These are phyloP conservation scores for Allolobophora icterica DNA, from an alignment of 2,888 invertebrate species.

Conservation along the genomic window DNA sequence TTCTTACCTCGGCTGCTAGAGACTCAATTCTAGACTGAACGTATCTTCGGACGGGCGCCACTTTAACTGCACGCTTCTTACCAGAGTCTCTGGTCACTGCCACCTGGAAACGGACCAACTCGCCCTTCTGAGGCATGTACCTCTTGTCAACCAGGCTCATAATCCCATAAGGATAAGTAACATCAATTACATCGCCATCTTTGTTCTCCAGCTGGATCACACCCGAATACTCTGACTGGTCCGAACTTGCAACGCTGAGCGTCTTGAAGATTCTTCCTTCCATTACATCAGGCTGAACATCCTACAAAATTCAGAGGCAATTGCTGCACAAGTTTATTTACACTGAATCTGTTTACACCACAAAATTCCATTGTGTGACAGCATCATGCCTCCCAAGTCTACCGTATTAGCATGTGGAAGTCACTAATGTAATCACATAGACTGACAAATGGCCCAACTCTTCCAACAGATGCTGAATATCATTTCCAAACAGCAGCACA, in stretches of 20 bases:
- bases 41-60: conserved; percentile 79
- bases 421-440: neutral
- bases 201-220: conserved; percentile 70
- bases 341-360: neutral
- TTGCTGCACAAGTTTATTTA: neutral
- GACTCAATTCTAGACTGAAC: conserved; percentile 56
- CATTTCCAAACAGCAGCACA: neutral
- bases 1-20: neutral
- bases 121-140: conserved; percentile 82
- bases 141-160: conserved; percentile 90
- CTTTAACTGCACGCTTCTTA: conserved; percentile 76
- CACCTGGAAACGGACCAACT: conserved; percentile 81
- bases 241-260: conserved; percentile 88
- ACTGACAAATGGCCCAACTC: neutral
- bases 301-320: conserved; percentile 45
- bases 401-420: neutral
- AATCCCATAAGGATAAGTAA: conserved; percentile 84
- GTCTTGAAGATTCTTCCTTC: conserved; percentile 87
- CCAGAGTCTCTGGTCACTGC: conserved; percentile 66
- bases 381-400: neutral
- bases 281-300: conserved; percentile 67
- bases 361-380: neutral
- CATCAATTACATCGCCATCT: conserved; percentile 32
- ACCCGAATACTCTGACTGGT: conserved; percentile 88
- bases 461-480: neutral